Evolutionary conservation across 2,797 vertebrate species (phyloP).

Genomic region (Mormyrus hasselquistii): DNA sequence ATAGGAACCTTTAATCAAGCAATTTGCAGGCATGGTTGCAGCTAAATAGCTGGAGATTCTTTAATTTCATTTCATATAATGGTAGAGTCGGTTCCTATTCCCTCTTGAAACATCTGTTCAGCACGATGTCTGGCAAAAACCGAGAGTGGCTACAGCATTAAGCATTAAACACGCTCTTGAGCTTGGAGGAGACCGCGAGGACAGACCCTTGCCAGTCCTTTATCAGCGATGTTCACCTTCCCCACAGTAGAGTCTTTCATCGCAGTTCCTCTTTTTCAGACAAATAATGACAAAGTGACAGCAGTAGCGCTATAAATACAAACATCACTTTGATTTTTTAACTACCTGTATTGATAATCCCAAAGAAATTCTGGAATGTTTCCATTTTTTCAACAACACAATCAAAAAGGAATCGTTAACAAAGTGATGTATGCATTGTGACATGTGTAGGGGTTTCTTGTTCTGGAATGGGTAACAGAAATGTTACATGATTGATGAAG

Average conservation of each 20-base stretch:
- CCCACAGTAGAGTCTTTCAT: not conserved
- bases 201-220: not conserved
- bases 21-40: slow-evolving; percentile 9
- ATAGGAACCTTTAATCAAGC: slow-evolving; percentile 17
- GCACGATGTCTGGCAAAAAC: not conserved
- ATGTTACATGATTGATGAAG: not conserved
- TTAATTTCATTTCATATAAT: slow-evolving; percentile 15
- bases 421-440: not conserved
- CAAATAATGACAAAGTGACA: not conserved
- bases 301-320: not conserved
- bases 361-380: not conserved
- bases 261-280: not conserved
- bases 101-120: slow-evolving; percentile 15
- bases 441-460: not conserved
- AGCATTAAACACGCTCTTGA: not conserved
- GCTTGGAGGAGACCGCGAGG: not conserved
- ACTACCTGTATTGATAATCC: not conserved
- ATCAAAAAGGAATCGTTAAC: not conserved
- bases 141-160: not conserved
- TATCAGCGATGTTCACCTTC: not conserved
- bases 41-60: slow-evolving; percentile 16
- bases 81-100: not conserved
- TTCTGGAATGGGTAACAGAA: not conserved
- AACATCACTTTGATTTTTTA: not conserved
- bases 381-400: not conserved